Percentiles rank a stretch among this genome's conserved stretches.
Conservation (phyloP, 2,888 invertebrate genomes). For the Philaethria dido region DNA sequence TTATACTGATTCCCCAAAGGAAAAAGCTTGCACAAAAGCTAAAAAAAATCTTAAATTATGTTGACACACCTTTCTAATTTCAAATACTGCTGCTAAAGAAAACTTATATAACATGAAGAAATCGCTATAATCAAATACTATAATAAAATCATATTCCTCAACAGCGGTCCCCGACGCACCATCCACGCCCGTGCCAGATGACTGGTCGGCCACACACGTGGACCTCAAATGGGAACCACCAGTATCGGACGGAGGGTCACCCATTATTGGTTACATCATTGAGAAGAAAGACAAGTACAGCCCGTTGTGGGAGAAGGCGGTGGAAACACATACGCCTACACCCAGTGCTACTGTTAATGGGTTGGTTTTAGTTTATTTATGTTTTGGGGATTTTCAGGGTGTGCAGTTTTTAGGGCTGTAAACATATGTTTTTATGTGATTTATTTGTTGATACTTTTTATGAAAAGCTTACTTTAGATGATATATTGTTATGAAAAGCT, state of each 20-base stretch:
- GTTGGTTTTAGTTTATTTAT: conserved; percentile 48
- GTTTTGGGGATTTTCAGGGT: background rate
- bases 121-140: no score
- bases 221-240: conserved; percentile 96
- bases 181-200: conserved; percentile 91
- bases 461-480: no score
- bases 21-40: no score
- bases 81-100: no score
- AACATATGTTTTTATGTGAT: no score
- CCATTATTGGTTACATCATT: conserved; percentile 95
- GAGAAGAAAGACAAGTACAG: conserved; percentile 97
- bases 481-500: no score
- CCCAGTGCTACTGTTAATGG: conserved; percentile 93
- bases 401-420: no score
- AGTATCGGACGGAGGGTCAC: conserved; percentile 95
- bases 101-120: no score
- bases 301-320: conserved; percentile 96
- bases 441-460: no score
- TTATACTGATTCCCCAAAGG: no score
- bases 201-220: conserved; percentile 91
- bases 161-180: conserved; percentile 94
- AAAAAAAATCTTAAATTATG: no score
- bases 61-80: no score
- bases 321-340: conserved; percentile 90
- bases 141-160: background rate